Evolutionary conservation across 2,113 vertebrate species (phyloP), one percentile per base, ranked within the genome.

Genomic region (Ameiurus melas): DNA sequence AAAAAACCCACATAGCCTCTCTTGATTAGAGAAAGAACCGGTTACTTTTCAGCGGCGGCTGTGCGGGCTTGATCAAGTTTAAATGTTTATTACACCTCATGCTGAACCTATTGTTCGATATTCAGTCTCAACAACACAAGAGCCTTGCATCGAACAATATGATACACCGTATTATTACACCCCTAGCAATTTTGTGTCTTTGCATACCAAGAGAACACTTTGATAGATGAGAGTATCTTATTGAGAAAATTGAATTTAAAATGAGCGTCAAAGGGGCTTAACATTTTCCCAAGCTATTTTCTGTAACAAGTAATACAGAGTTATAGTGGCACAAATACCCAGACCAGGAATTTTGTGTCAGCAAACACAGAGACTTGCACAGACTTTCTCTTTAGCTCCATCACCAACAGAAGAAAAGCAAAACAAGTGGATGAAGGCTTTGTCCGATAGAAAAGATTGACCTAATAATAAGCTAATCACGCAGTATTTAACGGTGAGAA

Each of bases 401-500:
- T 43, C 55, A 51, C 58, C 16, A 62, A 60, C 10, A 66, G 66
- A 89, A 51, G 27, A 58, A 27, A 8, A 77, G 58, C 43, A 47
- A 64, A 33, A n/a, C n/a, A 43, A 77, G 58, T 16, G 43, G 64
- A 7, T 51, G 47, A 51, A 27, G 43, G 60, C 58, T 55, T 27
- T 5, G 1, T 87, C 30, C 33, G 25, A 82, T 71, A 60, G 57
- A 39, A 39, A 60, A n/a, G 16, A 62, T 27, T 60, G 66, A 58
- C 78, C 62, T 87, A 86, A 79, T 87, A 86, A 79, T 55, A 68
- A 89, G 47, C 57, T 81, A 86, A 77, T 86, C 70, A 57, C 68
- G 77, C 62, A 68, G 57, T 22, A 84, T 17, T 47, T 85, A 84
- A 75, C 33, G 66, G 30, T 1, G 20, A 86, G 47, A 79, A 53